phyloP scores from a whole-genome alignment of 2,888 invertebrate species.

The Leptopilina drosophilae region DNA sequence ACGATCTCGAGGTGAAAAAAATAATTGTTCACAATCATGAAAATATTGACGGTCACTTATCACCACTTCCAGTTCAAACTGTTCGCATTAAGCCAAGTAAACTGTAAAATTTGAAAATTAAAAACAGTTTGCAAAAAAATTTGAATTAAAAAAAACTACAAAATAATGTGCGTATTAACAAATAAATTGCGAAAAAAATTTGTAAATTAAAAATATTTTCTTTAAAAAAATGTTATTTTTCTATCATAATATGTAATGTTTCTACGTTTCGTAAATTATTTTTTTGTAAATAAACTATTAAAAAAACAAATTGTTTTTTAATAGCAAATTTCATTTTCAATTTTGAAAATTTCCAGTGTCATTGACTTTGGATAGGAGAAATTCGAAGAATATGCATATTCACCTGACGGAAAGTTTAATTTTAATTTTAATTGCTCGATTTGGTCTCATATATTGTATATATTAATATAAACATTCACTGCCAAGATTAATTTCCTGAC shows the following conservation, averaged over 20 bases:
- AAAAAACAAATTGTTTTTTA: too few species aligned
- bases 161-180: too few species aligned
- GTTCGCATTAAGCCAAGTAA: background rate
- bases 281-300: constrained; percentile 8
- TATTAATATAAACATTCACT: background rate
- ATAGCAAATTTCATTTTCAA: background rate
- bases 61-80: constrained; percentile 44
- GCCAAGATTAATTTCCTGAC: constrained; percentile 20
- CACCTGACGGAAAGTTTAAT: too few species aligned
- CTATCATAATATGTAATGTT: background rate
- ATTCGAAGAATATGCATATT: too few species aligned
- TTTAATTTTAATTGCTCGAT: background rate
- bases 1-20: constrained; percentile 51
- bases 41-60: constrained; percentile 53
- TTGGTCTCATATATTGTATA: background rate
- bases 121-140: too few species aligned
- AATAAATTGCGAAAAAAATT: background rate
- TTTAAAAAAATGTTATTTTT: background rate
- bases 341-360: too few species aligned
- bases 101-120: background rate
- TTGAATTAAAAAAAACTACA: too few species aligned
- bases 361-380: too few species aligned
- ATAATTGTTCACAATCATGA: constrained; percentile 58
- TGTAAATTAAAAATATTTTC: background rate
- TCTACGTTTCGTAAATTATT: background rate